These are phyloP conservation scores for Cheilinus undulatus DNA, from an alignment of 2,113 vertebrate genomes.

Conservation along the genomic window DNA sequence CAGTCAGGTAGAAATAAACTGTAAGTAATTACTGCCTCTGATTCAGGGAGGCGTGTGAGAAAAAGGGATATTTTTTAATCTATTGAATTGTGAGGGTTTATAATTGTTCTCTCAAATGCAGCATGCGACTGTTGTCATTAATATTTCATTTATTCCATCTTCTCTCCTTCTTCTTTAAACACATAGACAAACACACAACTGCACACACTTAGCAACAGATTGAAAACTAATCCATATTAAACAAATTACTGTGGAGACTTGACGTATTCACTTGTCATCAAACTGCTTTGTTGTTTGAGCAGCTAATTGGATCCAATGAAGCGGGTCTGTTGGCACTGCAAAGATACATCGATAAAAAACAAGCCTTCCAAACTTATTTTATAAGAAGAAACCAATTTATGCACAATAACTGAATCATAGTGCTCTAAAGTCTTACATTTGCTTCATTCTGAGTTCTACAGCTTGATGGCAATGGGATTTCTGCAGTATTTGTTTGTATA, in stretches of 20 bases:
- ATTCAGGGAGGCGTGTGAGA: constrained; percentile 5
- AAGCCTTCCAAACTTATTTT: not conserved
- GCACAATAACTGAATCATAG: not conserved
- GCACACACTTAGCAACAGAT: constrained; percentile 7
- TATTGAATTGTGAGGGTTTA: constrained; percentile 3
- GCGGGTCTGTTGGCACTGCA: constrained; percentile 1
- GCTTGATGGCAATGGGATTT: not conserved
- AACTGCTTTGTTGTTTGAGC: constrained; percentile 28
- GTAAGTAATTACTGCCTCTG: not conserved
- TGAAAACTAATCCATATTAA: constrained; percentile 54
- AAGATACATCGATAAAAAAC: constrained; percentile 7
- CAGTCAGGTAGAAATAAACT: constrained; percentile 18
- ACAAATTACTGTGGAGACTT: constrained; percentile 40
- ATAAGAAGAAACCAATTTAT: constrained; percentile 10
- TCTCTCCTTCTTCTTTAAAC: not conserved
- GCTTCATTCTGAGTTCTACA: not conserved
- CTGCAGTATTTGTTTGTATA: constrained; percentile 15
- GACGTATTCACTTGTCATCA: constrained; percentile 36
- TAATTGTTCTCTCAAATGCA: constrained; percentile 29
- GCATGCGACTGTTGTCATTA: constrained; percentile 1
- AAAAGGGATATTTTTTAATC: constrained; percentile 17
- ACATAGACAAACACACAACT: not conserved
- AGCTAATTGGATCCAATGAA: constrained; percentile 10
- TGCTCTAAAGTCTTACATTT: not conserved
- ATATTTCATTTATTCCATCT: constrained; percentile 15